phyloP scores from a whole-genome alignment of 2,113 vertebrate genomes.

The Rissa tridactyla region DNA sequence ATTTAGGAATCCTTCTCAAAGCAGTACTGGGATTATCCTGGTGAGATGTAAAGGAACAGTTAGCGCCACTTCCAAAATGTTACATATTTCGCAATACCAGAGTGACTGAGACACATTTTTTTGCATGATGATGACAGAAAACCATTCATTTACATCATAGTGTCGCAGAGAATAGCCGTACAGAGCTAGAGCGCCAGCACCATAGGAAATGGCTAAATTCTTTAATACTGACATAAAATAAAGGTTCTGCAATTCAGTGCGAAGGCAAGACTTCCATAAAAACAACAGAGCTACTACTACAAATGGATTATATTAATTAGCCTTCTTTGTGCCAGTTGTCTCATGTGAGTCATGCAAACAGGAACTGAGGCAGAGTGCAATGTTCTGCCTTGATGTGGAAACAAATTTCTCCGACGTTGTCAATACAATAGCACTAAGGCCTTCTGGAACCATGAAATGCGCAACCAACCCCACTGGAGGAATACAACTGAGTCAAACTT shows the following conservation, averaged over 20 bases:
- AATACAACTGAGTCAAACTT: not conserved
- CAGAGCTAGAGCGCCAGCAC: not conserved
- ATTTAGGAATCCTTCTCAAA: not conserved
- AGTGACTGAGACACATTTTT: not conserved
- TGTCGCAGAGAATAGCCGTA: not conserved
- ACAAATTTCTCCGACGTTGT: not conserved
- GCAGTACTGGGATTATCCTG: not conserved
- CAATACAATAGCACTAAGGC: not conserved
- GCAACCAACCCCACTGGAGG: not conserved
- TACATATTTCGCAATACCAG: not conserved
- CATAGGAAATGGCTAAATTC: not conserved
- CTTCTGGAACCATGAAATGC: not conserved
- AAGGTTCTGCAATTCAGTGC: not conserved
- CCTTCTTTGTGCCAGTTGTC: not conserved
- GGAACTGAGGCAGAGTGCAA: conserved; percentile 5
- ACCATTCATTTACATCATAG: not conserved
- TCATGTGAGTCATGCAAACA: conserved; percentile 13
- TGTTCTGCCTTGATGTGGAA: not conserved
- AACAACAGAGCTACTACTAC: not conserved
- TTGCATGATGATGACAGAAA: not conserved
- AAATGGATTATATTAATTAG: not conserved
- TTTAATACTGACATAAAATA: not conserved
- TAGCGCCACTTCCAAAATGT: not conserved
- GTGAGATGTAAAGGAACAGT: not conserved
- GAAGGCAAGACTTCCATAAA: not conserved